Evolutionary conservation across 2,888 invertebrate genomes (phyloP).

Genomic region (Heliconius ethilla): DNA sequence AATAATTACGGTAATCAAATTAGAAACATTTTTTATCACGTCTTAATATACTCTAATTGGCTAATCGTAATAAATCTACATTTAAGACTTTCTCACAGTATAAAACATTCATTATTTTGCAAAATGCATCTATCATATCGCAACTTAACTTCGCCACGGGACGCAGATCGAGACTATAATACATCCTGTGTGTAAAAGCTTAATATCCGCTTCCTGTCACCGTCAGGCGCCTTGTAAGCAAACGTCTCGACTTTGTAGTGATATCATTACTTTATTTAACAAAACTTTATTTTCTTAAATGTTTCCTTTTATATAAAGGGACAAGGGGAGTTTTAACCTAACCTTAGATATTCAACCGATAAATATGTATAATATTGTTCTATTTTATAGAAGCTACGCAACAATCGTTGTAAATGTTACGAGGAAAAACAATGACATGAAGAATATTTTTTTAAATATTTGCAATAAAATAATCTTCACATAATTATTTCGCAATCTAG

Average conservation of each 20-base stretch:
- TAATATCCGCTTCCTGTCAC: slow-evolving; percentile 44
- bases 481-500: slow-evolving; percentile 9
- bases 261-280: slow-evolving; percentile 25
- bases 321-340: neutral
- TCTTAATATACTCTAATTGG: too few relatives aligned
- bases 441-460: neutral
- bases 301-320: neutral
- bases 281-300: slow-evolving; percentile 15
- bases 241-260: slow-evolving; percentile 26
- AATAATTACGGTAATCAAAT: too few relatives aligned
- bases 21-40: too few relatives aligned
- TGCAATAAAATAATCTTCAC: neutral
- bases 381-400: too few relatives aligned
- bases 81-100: too few relatives aligned
- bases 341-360: too few relatives aligned
- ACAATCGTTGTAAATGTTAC: too few relatives aligned
- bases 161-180: slow-evolving; percentile 35
- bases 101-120: neutral
- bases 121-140: slow-evolving; percentile 25
- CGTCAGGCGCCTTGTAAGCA: slow-evolving; percentile 35
- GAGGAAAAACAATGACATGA: too few relatives aligned
- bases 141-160: slow-evolving; percentile 25
- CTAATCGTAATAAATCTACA: too few relatives aligned
- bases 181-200: slow-evolving; percentile 41
- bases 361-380: too few relatives aligned